Evolutionary conservation across 2,888 invertebrate genomes (phyloP), one percentile per base, ranked within the genome.

Genomic region (Chironomus tentans): DNA sequence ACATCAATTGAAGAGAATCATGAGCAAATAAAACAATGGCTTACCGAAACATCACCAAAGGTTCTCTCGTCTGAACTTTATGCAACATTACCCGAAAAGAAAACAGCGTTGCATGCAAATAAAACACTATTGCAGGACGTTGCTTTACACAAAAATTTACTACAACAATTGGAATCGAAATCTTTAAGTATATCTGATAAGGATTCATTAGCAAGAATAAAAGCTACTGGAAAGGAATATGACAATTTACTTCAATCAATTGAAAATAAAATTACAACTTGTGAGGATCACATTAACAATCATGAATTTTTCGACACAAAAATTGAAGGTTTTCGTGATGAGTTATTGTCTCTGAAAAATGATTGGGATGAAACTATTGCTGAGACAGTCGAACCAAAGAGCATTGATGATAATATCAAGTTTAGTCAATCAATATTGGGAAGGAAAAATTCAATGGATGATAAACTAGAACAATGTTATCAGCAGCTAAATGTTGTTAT

Each of bases 1-100:
- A 93, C 94, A 3, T 95, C 95, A 1, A 95, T 97, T 82, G 96
- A 97, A 82, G 96, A 97, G 80, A 95, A 94, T 78, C 92, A 93
- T 79, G 90, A 91, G 69, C 95, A 95, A 87, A 90, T 96, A 6
- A 90, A 91, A 79, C 89, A 91, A 81, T 97, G 97, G 93, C 87
- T 97, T 38, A 87, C 88, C 76, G 95, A 95, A 79, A 89, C 90
- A 0, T 91, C 92, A 81, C 87, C 88, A 70, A 92, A 92, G 81
- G 85, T 95, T 48, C 88, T 90, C 1, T 89, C 89, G 56, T 89
- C 89, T 72, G 90, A 91, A 78, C 83, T 93, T 3, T 90, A 93
- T 80, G 89, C 94, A 1, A 92, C 91, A 0, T 85, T 97, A 70
- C 91, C 92, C 1, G 94, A 97, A 79, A 97, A 97, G 85, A 96